Base-by-base conservation (phyloP, 1,140 invertebrate genomes). In the Elymnias hypermnestra region DNA sequence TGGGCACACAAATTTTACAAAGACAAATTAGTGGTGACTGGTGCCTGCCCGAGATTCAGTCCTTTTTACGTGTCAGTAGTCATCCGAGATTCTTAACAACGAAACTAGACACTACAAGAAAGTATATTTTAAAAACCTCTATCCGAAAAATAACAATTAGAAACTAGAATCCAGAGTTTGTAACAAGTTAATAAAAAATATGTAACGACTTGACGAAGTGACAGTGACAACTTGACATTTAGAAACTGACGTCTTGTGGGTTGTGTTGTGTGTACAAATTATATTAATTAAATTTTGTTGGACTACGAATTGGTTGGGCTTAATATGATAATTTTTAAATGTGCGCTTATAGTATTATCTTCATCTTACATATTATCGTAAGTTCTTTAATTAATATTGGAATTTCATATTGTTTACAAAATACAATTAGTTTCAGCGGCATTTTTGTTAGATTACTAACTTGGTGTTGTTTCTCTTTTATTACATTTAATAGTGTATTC, bases 311-410 rank as follows among this genome's bases (percentile, higher is more conserved):
- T 29, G 29, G 47, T 42, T 50, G 37, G 54, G 45, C 45, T 49
- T 67, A 79, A 67, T 72, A 84, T 84, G 81, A 70, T 78, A 61
- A 64, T 79, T 62, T 84, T 82, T 58, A 79, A 76, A 60, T 76
- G 73, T 67, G 77, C 65, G 12, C 44, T 76, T 45, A 62, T 82
- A 38, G 49, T 74, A 46, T 67, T 84, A 48, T 61, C 68, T 40
- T 71, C 72, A 35, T 78, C 77, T 5, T 82, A 72, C 51, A 72
- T 82, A 53, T 51, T 73, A 21, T 76, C 81, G 81, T 84, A 66
- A 82, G 81, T 82, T 65, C 17, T 17, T 23, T 33, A 8, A 8
- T 12, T 6, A 19, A 43, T 9, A 38, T 14, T 36, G 17, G 10
- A 15, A 13, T 21, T 1, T 33, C 8, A 4, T 6, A 14, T 19